Evolutionary conservation across 2,797 vertebrate genomes (phyloP).

Genomic region (Aselliscus stoliczkanus): DNA sequence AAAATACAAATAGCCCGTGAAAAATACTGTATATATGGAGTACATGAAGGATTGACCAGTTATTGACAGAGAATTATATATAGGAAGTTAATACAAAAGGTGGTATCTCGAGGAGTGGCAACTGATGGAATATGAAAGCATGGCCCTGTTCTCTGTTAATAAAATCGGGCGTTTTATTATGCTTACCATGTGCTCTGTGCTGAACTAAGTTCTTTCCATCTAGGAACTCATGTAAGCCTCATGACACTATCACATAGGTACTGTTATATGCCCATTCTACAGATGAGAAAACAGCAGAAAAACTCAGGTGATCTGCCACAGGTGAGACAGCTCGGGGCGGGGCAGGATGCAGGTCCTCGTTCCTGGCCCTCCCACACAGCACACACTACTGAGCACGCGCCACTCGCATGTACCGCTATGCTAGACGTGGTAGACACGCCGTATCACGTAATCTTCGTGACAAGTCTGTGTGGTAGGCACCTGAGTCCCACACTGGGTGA

Average conservation of each 20-base stretch:
- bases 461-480: no score
- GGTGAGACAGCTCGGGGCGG: accelerated
- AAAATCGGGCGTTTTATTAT: no score
- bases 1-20: background rate
- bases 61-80: accelerated
- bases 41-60: background rate
- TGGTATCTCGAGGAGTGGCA: no score
- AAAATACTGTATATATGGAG: background rate
- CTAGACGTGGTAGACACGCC: accelerated
- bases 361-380: accelerated
- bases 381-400: background rate
- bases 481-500: background rate
- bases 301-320: accelerated
- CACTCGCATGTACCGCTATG: accelerated
- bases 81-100: background rate
- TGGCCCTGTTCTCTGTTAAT: background rate
- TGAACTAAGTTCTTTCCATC: background rate
- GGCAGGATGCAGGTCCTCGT: background rate
- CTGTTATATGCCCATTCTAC: accelerated
- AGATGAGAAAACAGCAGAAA: background rate
- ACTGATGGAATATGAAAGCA: background rate
- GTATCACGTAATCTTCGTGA: background rate
- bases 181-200: background rate
- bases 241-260: background rate
- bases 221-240: background rate